phyloP scores from a whole-genome alignment of 2,113 vertebrate genomes.

The Thamnophis sirtalis region DNA sequence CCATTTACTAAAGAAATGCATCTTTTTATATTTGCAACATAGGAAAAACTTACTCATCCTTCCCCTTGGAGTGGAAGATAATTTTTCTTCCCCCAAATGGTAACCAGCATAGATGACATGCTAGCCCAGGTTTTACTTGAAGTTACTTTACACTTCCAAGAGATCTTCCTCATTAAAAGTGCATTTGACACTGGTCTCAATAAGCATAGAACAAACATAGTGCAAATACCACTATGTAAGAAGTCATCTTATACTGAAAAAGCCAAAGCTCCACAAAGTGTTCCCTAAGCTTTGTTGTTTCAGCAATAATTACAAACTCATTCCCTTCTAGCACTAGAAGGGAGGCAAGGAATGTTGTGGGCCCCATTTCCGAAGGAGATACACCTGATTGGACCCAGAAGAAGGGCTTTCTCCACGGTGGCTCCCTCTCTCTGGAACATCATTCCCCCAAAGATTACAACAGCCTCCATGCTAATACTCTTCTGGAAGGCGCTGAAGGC shows the following conservation, averaged over 20 bases:
- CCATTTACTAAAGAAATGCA: neutral
- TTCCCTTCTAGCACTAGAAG: neutral
- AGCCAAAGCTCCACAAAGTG: neutral
- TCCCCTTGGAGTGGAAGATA: neutral
- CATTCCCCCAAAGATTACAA: no score
- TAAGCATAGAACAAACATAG: neutral
- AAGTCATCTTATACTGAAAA: neutral
- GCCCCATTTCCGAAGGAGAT: no score
- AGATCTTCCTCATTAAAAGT: neutral
- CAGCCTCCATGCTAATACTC: no score
- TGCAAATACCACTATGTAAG: neutral
- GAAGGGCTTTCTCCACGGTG: no score
- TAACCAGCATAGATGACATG: neutral
- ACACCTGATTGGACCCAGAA: no score
- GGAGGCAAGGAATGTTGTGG: no score
- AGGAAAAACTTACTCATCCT: neutral
- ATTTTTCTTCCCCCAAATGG: neutral
- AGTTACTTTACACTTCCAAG: neutral
- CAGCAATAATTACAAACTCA: neutral
- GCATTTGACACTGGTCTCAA: neutral
- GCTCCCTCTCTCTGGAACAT: no score
- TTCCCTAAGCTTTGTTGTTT: neutral
- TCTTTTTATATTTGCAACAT: neutral
- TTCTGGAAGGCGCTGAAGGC: no score
- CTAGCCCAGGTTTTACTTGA: neutral